These are phyloP conservation scores for Euleptes europaea DNA, from an alignment of 2,113 vertebrate species.

Conservation along the genomic window DNA sequence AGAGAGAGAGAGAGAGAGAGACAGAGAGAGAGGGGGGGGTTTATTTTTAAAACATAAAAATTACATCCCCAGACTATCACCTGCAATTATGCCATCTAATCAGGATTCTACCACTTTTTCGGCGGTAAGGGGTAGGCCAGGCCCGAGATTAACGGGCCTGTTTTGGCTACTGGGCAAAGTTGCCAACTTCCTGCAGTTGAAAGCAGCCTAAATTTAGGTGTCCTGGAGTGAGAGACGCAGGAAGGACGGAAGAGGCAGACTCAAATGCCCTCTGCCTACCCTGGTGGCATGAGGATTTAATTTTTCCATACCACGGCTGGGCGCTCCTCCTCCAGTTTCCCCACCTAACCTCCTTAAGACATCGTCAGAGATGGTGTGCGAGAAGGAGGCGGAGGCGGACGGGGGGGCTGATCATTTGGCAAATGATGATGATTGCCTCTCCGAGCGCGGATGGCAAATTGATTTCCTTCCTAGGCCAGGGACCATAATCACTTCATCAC, in stretches of 20 bases:
- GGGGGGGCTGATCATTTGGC: conserved; percentile 53
- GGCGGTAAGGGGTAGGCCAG: too few species aligned
- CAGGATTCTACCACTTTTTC: too few species aligned
- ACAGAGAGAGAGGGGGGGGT: too few species aligned
- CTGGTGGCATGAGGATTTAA: neutral
- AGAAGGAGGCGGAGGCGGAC: conserved; percentile 9
- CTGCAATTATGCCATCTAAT: too few species aligned
- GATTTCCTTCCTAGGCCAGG: conserved; percentile 69
- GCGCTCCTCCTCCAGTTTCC: neutral
- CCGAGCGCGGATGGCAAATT: conserved; percentile 64
- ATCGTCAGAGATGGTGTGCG: neutral
- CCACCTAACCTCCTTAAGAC: conserved; percentile 25
- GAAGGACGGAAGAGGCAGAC: neutral
- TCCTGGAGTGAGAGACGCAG: rapidly evolving
- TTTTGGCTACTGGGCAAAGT: too few species aligned
- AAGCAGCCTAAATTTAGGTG: neutral
- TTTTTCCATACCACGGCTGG: rapidly evolving
- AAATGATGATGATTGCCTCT: conserved; percentile 70
- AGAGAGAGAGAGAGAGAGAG: too few species aligned
- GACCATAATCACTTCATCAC: conserved; percentile 85
- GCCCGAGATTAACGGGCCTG: too few species aligned
- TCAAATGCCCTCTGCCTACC: neutral
- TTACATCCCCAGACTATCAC: too few species aligned
- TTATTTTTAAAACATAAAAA: too few species aligned
- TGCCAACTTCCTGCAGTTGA: too few species aligned